Base-by-base conservation (phyloP, 2,797 vertebrate species). In the Siniperca scherzeri region DNA sequence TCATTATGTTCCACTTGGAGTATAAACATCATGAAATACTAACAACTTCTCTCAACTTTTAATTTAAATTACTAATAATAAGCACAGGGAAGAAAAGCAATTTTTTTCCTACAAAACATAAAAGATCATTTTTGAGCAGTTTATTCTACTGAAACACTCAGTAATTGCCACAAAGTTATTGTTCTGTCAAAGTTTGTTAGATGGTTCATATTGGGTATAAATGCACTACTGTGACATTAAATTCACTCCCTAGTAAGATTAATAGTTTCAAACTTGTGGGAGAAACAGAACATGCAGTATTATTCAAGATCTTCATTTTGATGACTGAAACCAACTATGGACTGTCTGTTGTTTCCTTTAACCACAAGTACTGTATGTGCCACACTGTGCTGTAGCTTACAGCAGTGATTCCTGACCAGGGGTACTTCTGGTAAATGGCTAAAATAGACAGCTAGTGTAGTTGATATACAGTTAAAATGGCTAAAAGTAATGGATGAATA, bases 11-110 rank as follows among this genome's bases (percentile, higher is more conserved):
- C 44, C 30, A 36, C 75, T 84, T 77, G 17, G 38, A 74, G 48
- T 52, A 61, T 46, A 75, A 83, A 79, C 40, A 82, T 69, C 30
- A 77, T 64, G 62, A 70, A 78, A 74, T 14, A 44, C 27, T 1
- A 42, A 25, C n/a, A n/a, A n/a, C n/a, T n/a, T n/a, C n/a, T 48
- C 70, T 60, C 25, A 83, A 69, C 59, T 33, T 82, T 88, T 84
- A 46, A 86, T 79, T 68, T 67, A 70, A 87, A 83, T 65, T 48
- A 76, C 53, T 64, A 61, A 65, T 73, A 85, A 87, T 80, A 65
- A 87, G 59, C 62, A 36, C 1, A 38, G 13, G 36, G 46, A 83
- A 50, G 55, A 70, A 67, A 70, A 66, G 65, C 7, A 36, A 48
- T 12, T 11, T 27, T 70, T 67, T 13, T 12, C 55, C 65, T 57